Evolutionary conservation across 2,797 vertebrate genomes (phyloP).

Genomic region (Crax fasciolata): DNA sequence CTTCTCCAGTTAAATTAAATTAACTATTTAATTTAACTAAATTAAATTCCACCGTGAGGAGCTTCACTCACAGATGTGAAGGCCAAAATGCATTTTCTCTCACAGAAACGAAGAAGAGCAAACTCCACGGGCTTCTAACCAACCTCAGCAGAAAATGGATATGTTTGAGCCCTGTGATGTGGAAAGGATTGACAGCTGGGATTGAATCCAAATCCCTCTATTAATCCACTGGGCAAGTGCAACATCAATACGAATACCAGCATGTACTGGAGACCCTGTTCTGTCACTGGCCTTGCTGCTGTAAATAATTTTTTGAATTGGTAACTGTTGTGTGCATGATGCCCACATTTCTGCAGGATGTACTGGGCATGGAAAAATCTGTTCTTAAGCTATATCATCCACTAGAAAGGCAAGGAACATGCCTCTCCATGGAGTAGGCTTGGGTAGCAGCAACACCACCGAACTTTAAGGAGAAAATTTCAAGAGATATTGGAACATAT

Average conservation of each 20-base stretch:
- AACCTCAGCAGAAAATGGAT: background rate
- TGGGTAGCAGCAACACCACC: background rate
- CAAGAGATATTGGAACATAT: background rate
- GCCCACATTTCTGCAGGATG: background rate
- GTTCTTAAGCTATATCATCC: background rate
- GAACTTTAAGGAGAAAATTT: background rate
- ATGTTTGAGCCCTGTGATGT: background rate
- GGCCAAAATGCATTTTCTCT: background rate
- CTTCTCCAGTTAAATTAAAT: no score
- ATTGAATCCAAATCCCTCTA: background rate
- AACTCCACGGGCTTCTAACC: background rate
- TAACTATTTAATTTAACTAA: no score
- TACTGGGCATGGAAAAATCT: background rate
- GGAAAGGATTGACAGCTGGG: conserved; percentile 29
- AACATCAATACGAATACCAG: background rate
- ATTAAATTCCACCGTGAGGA: background rate
- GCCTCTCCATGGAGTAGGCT: background rate
- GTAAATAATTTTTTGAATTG: background rate
- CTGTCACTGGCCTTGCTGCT: background rate
- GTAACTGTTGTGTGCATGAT: fast-evolving
- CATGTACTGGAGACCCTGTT: background rate
- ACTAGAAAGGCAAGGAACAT: background rate
- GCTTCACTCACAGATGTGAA: background rate
- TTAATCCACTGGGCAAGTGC: background rate
- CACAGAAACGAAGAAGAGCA: background rate